Percentiles rank a stretch among this genome's conserved stretches.
Conservation (phyloP, 2,888 invertebrate genomes). For the Empis livida region DNA sequence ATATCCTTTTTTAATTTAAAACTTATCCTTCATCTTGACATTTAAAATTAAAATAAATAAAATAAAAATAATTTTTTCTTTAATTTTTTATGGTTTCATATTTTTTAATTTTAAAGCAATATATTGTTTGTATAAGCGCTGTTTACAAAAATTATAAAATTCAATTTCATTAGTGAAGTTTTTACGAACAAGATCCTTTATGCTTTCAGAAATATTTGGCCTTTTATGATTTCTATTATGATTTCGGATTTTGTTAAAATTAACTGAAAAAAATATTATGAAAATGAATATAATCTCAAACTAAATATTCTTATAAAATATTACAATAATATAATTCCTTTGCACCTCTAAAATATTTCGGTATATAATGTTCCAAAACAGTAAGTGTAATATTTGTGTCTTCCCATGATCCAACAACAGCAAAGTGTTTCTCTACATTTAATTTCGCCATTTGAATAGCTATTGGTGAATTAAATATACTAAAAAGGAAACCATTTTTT, state of each 20-base stretch:
- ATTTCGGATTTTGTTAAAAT: constrained; percentile 36
- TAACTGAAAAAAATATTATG: too few species aligned
- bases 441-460: constrained; percentile 60
- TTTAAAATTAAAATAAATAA: too few species aligned
- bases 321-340: constrained; percentile 62
- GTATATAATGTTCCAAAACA: constrained; percentile 70
- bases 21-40: too few species aligned
- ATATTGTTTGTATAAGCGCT: constrained; percentile 64
- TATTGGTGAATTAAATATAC: constrained; percentile 48
- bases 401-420: constrained; percentile 78
- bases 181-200: constrained; percentile 63
- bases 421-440: constrained; percentile 71
- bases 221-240: constrained; percentile 70
- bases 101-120: constrained; percentile 39
- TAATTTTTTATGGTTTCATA: too few species aligned
- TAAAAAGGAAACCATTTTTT: too few species aligned
- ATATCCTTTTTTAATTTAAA: too few species aligned
- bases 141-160: constrained; percentile 78
- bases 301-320: constrained; percentile 11
- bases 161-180: constrained; percentile 82
- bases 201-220: constrained; percentile 63
- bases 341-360: constrained; percentile 68
- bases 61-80: too few species aligned
- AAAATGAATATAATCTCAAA: too few species aligned
- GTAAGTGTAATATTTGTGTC: constrained; percentile 75